Base-by-base conservation (phyloP, 2,797 vertebrate genomes). In the Graptemys geographica region DNA sequence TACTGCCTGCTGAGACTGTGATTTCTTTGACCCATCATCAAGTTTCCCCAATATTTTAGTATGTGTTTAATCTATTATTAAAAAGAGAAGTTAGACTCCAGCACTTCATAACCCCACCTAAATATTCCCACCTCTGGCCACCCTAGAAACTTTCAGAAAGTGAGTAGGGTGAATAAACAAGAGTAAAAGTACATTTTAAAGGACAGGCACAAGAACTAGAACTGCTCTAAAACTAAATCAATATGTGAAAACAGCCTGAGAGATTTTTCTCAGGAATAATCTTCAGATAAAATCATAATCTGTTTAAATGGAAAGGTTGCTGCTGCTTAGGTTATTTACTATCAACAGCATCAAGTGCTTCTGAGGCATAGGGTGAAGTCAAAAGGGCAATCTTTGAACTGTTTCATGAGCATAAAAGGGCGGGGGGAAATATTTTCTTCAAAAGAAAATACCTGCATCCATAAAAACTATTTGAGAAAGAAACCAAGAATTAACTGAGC, bases 391-490 rank as follows among this genome's bases (percentile, higher is more conserved):
- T 81, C 76, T 89, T 76, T 92, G 86, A 96, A 74, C 76, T 76
- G 0, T 4, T 76, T 94, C 94, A 93, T 86, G 92, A 8, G 78
- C 88, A 94, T 91, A 91, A 41, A 62, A 74, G 33, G 74, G 83
- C 83, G 91, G 8, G 91, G 87, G 59, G 78, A 59, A 51, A 69
- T n/a, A 21, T 59, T 62, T 94, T 65, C 86, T 92, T 78, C 49
- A 62, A 87, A 93, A 69, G 52, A 93, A 90, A 95, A 79, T 5
- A 95, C 65, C 79, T 92, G 28, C 84, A 91, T 86, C 94, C 81
- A 49, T 87, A 86, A 93, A 92, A 89, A 84, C n/a, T 83, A 94
- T 55, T 95, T 79, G 28, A 79, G 87, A 96, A 82, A 91, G 59
- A 3, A 1, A 1, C 62, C 41, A 92, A 87, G 37, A 81, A 90